Evolutionary conservation across 2,888 invertebrate species (phyloP).

Genomic region (Ectemnius lituratus): DNA sequence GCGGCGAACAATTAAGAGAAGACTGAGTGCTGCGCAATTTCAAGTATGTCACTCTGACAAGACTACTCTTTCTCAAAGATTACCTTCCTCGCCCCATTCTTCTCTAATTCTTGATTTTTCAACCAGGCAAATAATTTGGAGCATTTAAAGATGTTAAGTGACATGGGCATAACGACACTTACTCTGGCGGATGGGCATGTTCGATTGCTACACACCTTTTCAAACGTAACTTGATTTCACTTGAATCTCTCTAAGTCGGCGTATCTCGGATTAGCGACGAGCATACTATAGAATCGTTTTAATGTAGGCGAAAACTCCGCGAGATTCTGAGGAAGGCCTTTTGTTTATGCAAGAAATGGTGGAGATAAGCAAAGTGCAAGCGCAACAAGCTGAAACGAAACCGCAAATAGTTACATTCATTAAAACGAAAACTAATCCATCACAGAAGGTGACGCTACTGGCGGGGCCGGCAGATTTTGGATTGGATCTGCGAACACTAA

Average conservation of each 20-base stretch:
- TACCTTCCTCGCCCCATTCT: too few relatives aligned
- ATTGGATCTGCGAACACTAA: constrained; percentile 83
- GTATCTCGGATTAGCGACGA: background rate
- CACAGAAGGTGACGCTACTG: constrained; percentile 78
- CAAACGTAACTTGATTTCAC: constrained; percentile 83
- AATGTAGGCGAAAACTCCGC: constrained; percentile 86
- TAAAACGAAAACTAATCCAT: constrained; percentile 74
- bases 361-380: constrained; percentile 88
- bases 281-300: constrained; percentile 8
- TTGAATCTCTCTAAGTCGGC: constrained; percentile 15
- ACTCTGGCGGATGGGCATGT: constrained; percentile 93
- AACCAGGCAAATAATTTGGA: constrained; percentile 89
- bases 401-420: constrained; percentile 80
- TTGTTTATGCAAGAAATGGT: constrained; percentile 99
- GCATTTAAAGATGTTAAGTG: constrained; percentile 90
- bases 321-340: constrained; percentile 94
- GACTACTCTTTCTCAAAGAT: too few relatives aligned
- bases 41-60: constrained; percentile 75
- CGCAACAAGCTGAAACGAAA: constrained; percentile 80
- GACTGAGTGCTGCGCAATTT: constrained; percentile 85
- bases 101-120: constrained; percentile 45
- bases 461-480: constrained; percentile 97
- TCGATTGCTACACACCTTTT: constrained; percentile 93
- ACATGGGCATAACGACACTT: constrained; percentile 97
- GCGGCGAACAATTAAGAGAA: constrained; percentile 81